These are phyloP conservation scores for Conomelus anceps DNA, from an alignment of 2,888 invertebrate genomes.

Conservation along the genomic window DNA sequence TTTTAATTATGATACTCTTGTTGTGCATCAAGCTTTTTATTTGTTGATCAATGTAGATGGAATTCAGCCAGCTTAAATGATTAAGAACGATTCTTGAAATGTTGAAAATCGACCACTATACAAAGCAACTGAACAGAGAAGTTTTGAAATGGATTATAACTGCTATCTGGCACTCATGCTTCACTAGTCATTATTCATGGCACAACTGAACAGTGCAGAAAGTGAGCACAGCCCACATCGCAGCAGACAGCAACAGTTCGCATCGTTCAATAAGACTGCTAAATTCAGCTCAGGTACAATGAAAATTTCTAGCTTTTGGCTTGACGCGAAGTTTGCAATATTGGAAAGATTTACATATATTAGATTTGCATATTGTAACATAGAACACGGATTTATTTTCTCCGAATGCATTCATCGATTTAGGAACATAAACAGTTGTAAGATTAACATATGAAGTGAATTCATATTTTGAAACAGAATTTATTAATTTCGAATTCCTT, in stretches of 20 bases:
- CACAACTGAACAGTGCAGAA: not conserved
- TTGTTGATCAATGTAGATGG: not conserved
- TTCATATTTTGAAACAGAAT: too few species aligned
- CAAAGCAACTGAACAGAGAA: not conserved
- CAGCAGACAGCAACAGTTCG: not conserved
- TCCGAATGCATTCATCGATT: not conserved
- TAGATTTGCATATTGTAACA: not conserved
- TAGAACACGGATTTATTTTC: not conserved
- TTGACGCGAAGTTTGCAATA: not conserved
- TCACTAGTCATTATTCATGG: not conserved
- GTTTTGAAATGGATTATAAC: not conserved
- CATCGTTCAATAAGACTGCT: not conserved
- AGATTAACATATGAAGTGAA: not conserved
- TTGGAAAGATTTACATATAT: not conserved
- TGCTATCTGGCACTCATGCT: not conserved
- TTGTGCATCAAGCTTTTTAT: too few species aligned
- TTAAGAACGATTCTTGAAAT: not conserved
- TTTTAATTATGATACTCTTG: too few species aligned
- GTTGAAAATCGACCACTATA: not conserved
- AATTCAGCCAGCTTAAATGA: not conserved
- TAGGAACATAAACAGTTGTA: not conserved
- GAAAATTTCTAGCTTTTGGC: not conserved
- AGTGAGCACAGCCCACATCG: not conserved
- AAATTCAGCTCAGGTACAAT: not conserved
- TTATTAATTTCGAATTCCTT: too few species aligned